A percentile compares a stretch with the other conserved stretches of the same genome.
Conservation (phyloP, 2,113 vertebrate genomes). For the Ornithorhynchus anatinus region DNA sequence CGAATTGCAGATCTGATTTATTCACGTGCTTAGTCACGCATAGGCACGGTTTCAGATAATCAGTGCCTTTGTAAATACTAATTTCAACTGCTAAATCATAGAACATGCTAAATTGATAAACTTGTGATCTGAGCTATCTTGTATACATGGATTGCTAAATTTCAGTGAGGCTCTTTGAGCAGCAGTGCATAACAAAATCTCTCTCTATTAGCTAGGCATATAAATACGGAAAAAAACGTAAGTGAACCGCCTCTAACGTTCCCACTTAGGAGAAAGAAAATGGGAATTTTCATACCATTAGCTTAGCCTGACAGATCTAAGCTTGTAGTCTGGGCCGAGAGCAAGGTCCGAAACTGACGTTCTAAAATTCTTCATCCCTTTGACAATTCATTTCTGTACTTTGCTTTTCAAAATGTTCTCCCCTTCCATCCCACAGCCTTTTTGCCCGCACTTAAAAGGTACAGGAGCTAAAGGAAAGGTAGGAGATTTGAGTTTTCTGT, state of each 20-base stretch:
- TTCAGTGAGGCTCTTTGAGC: too few species aligned
- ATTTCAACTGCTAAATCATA: too few species aligned
- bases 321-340: background rate
- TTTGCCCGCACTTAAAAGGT: background rate
- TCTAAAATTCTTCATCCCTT: background rate
- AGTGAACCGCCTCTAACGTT: background rate
- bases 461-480: background rate
- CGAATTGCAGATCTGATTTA: conserved; percentile 6
- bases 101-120: too few species aligned
- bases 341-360: background rate
- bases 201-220: too few species aligned
- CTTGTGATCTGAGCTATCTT: too few species aligned
- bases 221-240: too few species aligned
- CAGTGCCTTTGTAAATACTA: too few species aligned
- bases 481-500: background rate
- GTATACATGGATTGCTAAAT: too few species aligned
- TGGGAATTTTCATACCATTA: background rate
- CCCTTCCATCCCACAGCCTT: background rate
- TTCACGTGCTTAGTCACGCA: too few species aligned
- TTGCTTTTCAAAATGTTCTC: background rate
- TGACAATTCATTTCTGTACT: conserved; percentile 4
- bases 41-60: too few species aligned
- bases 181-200: too few species aligned
- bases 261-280: background rate
- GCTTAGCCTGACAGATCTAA: background rate